Conservation (phyloP, 2,113 vertebrate genomes). For the Tragulus kanchil region DNA sequence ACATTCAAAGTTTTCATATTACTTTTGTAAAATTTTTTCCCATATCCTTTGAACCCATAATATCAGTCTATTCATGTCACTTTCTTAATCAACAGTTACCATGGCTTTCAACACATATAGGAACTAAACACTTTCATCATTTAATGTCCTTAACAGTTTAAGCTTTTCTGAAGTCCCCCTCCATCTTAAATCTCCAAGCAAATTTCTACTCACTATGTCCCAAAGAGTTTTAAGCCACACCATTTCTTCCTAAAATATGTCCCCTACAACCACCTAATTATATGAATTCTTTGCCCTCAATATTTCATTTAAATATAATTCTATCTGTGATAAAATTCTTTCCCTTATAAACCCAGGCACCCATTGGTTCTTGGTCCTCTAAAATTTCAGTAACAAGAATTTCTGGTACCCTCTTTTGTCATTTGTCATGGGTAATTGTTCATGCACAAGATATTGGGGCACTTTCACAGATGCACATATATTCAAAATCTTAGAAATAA, state of each 20-base stretch:
- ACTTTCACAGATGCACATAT: not conserved
- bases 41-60: not conserved
- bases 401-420: not conserved
- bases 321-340: not conserved
- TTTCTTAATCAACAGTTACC: conserved; percentile 37
- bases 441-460: not conserved
- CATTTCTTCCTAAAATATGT: not conserved
- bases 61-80: not conserved
- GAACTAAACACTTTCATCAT: conserved; percentile 32
- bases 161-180: not conserved
- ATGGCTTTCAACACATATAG: not conserved
- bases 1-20: too few species aligned
- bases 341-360: not conserved
- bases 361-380: not conserved
- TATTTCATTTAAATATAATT: not conserved
- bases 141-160: not conserved
- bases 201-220: not conserved
- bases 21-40: not conserved
- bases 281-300: not conserved
- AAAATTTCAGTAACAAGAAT: conserved; percentile 46
- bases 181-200: not conserved
- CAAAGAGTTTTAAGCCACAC: not conserved
- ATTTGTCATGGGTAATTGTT: not conserved
- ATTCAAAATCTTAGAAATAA: conserved; percentile 53
- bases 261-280: not conserved